Conservation (phyloP, 2,797 vertebrate species). For the Mus minutoides region DNA sequence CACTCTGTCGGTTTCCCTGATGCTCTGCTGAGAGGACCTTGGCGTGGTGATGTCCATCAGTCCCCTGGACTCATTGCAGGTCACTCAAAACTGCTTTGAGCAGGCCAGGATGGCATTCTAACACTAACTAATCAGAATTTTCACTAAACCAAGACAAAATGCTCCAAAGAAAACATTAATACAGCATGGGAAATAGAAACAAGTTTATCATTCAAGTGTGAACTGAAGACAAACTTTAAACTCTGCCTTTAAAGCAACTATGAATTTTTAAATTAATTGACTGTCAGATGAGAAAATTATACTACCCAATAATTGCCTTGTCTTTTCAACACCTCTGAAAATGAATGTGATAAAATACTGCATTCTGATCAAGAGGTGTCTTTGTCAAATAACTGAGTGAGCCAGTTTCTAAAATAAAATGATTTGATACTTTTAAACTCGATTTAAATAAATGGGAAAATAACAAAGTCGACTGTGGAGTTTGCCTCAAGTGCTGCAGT, state of each 20-base stretch:
- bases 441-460: background rate
- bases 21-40: background rate
- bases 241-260: background rate
- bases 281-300: background rate
- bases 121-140: background rate
- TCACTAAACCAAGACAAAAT: background rate
- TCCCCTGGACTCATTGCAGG: background rate
- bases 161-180: background rate
- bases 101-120: background rate
- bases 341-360: background rate
- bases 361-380: background rate
- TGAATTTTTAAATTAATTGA: background rate
- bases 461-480: background rate
- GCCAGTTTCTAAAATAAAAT: background rate
- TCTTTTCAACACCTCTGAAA: background rate
- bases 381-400: background rate
- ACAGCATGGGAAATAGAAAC: background rate
- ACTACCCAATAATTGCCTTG: background rate
- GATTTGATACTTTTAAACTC: background rate
- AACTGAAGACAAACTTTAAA: background rate
- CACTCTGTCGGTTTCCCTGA: background rate
- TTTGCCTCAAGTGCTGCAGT: background rate
- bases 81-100: background rate
- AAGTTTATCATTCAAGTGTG: slow-evolving; percentile 5
- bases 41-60: background rate